phyloP scores from a whole-genome alignment of 2,888 invertebrate genomes.

The Eupithecia insigniata region DNA sequence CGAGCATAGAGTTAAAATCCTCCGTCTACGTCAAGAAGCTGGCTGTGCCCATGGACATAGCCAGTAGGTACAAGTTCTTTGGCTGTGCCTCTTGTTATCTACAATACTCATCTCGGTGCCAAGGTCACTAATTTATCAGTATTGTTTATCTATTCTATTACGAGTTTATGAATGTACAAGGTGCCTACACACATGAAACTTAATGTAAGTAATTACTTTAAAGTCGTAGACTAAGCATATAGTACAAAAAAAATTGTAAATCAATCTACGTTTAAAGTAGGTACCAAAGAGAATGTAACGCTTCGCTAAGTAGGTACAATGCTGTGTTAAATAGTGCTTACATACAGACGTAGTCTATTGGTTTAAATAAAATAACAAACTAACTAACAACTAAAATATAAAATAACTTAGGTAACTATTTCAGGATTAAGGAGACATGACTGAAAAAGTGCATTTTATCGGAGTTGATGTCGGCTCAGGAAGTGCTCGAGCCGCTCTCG shows the following conservation, averaged over 20 bases:
- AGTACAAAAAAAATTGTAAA: too few relatives aligned
- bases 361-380: neutral
- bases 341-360: neutral
- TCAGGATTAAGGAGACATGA: constrained; percentile 47
- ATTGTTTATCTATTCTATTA: neutral
- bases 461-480: constrained; percentile 98
- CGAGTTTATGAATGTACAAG: neutral
- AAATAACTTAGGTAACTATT: too few relatives aligned
- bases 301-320: too few relatives aligned
- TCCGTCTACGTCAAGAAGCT: too few relatives aligned
- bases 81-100: neutral
- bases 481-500: constrained; percentile 94
- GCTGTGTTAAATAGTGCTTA: neutral
- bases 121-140: constrained; percentile 27
- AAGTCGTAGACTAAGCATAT: too few relatives aligned
- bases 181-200: neutral
- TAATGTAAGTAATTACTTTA: too few relatives aligned
- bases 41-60: too few relatives aligned
- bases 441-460: constrained; percentile 84
- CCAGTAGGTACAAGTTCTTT: too few relatives aligned
- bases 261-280: too few relatives aligned
- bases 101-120: constrained; percentile 4
- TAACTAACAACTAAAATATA: too few relatives aligned
- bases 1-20: too few relatives aligned
- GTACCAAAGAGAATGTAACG: too few relatives aligned